Conservation (phyloP, 64 coral and sea anemone species). For the Stichodactyla helianthus region DNA sequence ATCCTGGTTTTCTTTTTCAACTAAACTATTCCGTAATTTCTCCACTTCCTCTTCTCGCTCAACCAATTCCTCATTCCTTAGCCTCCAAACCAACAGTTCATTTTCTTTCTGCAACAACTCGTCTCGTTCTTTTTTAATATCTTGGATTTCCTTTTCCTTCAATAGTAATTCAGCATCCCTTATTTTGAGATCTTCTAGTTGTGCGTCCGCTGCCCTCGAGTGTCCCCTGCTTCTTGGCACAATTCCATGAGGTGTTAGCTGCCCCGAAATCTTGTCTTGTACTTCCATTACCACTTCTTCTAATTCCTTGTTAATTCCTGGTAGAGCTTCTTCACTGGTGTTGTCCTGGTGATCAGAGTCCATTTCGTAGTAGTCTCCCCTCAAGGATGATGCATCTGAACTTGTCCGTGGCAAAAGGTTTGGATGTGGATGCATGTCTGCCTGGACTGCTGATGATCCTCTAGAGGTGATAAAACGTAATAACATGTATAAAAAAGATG, state of each 20-base stretch:
- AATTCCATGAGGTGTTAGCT: neutral
- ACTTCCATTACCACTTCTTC: slow-evolving; percentile 27
- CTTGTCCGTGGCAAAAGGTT: neutral
- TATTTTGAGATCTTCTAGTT: slow-evolving; percentile 40
- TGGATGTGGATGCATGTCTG: neutral
- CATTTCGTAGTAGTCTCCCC: neutral
- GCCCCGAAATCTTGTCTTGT: slow-evolving; percentile 8
- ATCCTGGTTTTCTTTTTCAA: neutral
- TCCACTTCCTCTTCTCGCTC: slow-evolving; percentile 57
- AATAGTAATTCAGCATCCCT: slow-evolving; percentile 42
- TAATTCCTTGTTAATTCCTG: slow-evolving; percentile 11
- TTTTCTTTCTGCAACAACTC: slow-evolving; percentile 66
- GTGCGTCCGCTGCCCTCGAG: slow-evolving; percentile 14
- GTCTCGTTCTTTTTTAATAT: slow-evolving; percentile 40
- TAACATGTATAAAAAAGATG: too few relatives aligned
- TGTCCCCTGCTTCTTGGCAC: slow-evolving; percentile 43
- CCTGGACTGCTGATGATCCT: neutral
- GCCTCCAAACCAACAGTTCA: slow-evolving; percentile 46
- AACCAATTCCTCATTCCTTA: slow-evolving; percentile 30
- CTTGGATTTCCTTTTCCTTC: slow-evolving; percentile 50
- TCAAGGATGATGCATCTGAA: slow-evolving; percentile 7
- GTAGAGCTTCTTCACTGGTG: slow-evolving; percentile 37
- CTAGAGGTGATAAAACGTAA: neutral
- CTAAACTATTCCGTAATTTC: slow-evolving; percentile 11
- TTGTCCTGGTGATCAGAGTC: slow-evolving; percentile 27